These are phyloP conservation scores for Ciconia stormi DNA, from an alignment of 2,113 vertebrate genomes.

Conservation along the genomic window DNA sequence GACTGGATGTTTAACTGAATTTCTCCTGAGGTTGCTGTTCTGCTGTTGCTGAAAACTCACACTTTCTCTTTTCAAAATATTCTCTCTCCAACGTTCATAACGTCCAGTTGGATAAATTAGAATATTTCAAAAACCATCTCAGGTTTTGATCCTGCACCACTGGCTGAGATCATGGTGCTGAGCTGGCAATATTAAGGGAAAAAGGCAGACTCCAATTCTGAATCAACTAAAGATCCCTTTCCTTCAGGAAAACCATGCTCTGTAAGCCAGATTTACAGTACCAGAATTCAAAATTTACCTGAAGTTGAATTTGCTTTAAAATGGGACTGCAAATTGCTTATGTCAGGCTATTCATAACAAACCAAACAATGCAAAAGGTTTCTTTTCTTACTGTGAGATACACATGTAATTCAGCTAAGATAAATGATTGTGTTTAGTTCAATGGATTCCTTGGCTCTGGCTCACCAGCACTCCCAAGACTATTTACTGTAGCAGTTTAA, in stretches of 20 bases:
- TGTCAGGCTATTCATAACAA: neutral
- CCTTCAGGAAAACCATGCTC: accelerated
- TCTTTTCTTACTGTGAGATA: neutral
- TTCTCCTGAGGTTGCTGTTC: neutral
- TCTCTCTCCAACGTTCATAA: neutral
- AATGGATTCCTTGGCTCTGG: conserved; percentile 11
- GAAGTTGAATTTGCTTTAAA: neutral
- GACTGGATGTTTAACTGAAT: neutral
- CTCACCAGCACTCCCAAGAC: neutral
- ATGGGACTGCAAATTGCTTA: neutral
- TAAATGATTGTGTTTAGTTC: conserved; percentile 34
- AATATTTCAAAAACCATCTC: neutral
- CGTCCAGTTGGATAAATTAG: neutral
- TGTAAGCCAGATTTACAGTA: neutral
- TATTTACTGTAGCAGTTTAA: conserved; percentile 41
- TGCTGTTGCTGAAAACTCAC: accelerated
- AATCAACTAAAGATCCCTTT: neutral
- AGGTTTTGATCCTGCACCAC: neutral
- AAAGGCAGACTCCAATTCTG: neutral
- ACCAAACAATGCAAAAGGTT: neutral
- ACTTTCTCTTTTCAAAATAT: neutral
- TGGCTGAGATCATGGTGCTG: neutral
- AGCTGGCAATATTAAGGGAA: neutral
- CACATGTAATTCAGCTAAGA: conserved; percentile 13
- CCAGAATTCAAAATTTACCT: neutral